Base-by-base conservation (phyloP, 2,888 invertebrate genomes). In the Phaonia tiefii region DNA sequence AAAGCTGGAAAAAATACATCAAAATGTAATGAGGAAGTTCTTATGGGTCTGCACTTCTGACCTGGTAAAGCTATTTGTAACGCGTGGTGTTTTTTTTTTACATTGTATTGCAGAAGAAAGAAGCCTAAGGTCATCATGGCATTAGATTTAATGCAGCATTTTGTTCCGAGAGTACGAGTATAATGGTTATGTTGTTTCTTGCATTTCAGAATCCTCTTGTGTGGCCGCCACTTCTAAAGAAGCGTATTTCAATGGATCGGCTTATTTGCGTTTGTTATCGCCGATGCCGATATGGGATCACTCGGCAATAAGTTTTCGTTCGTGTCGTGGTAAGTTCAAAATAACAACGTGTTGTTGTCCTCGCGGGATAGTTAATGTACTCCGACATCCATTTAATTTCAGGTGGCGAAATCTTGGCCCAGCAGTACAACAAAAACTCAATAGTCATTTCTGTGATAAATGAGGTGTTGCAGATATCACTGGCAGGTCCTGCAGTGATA, bases 171-270 rank as follows among this genome's bases (percentile, higher is more conserved):
- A 65, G 20, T 31, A n/a, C 31, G 31, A 31, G 3, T 49, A 0
- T 42, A n/a, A n/a, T n/a, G n/a, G n/a, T 56, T 31, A 51, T 44
- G 5, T 17, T 20, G 1, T 46, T 17, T 22, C 4, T 31, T 56
- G 58, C 10, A 39, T 77, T 81, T 37, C 63, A 81, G 81, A 78
- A 63, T 78, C 58, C 22, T 58, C 75, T 42, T 51, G 60, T 58
- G 78, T 78, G 8, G 44, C 78, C 56, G 89, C 89, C 83, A 86
- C 84, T 80, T 83, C 87, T 17, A 93, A 95, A 74, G 96, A 96
- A 91, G 96, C 95, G 58, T 96, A 95, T 90, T 96, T 96, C 91
- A 96, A 96, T 91, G 95, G 95, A 85, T 94, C 95, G 86, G 93
- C 96, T 20, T 95, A 94, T 89, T 92, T 96, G 84, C 93, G 94